Conservation (phyloP, 1,140 invertebrate genomes). For the Capitella teleta region DNA sequence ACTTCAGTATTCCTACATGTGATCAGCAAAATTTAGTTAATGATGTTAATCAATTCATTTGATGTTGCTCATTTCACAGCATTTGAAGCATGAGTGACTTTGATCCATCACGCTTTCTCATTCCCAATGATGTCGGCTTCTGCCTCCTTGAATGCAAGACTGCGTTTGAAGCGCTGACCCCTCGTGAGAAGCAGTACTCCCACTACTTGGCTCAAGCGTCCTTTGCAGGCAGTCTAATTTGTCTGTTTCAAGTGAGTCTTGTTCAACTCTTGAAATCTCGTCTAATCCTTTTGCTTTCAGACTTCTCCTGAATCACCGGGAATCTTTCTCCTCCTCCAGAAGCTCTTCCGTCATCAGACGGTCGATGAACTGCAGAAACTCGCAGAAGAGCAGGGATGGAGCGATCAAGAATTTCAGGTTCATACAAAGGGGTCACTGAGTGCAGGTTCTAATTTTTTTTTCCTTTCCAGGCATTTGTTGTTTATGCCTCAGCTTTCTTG, state of each 20-base stretch:
- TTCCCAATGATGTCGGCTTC: slow-evolving; percentile 76
- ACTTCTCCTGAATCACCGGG: slow-evolving; percentile 72
- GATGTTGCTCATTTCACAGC: too few species aligned
- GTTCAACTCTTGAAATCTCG: too few species aligned
- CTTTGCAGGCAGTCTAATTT: slow-evolving; percentile 77
- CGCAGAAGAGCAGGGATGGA: slow-evolving; percentile 51
- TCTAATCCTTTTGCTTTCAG: slow-evolving; percentile 37
- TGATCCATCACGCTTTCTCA: too few species aligned
- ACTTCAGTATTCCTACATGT: too few species aligned
- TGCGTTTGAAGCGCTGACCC: slow-evolving; percentile 69
- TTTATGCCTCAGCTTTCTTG: slow-evolving; percentile 64
- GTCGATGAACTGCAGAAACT: slow-evolving; percentile 55
- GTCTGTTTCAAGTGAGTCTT: slow-evolving; percentile 72
- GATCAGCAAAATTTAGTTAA: too few species aligned
- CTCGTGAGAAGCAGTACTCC: slow-evolving; percentile 76
- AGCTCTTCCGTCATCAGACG: slow-evolving; percentile 61
- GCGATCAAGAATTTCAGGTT: slow-evolving; percentile 75
- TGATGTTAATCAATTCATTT: too few species aligned
- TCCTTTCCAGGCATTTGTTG: slow-evolving; percentile 62
- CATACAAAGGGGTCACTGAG: too few species aligned
- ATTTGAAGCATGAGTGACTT: too few species aligned
- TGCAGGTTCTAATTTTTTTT: background rate
- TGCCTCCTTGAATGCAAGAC: slow-evolving; percentile 66
- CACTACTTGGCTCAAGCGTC: slow-evolving; percentile 80
- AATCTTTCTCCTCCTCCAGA: slow-evolving; percentile 71